A percentile compares a stretch with the other conserved stretches of the same genome.
phyloP scores from a whole-genome alignment of 2,888 invertebrate genomes.

The Galerucella nymphaeae region DNA sequence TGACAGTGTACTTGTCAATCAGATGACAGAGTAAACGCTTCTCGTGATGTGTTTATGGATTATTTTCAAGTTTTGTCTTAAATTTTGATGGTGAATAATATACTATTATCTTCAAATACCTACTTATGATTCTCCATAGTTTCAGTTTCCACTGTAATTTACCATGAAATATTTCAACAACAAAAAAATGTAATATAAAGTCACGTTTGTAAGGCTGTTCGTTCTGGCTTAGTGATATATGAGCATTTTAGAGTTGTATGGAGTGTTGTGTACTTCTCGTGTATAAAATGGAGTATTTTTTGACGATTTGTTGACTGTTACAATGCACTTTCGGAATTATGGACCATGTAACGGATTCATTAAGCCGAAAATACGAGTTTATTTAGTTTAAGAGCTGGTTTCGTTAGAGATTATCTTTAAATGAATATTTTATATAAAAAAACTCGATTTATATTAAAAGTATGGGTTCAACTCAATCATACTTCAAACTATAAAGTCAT shows the following conservation, averaged over 20 bases:
- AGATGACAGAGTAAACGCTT: too few species aligned
- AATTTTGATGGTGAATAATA: too few species aligned
- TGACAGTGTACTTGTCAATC: too few species aligned
- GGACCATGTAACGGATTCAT: constrained; percentile 36
- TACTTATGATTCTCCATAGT: too few species aligned
- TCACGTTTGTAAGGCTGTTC: constrained; percentile 36
- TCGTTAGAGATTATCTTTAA: neutral
- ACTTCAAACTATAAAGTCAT: too few species aligned
- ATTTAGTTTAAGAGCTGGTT: constrained; percentile 6
- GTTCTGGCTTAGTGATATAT: constrained; percentile 30
- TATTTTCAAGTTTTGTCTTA: too few species aligned
- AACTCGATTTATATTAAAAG: too few species aligned
- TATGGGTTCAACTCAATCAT: too few species aligned
- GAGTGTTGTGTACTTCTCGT: constrained; percentile 18
- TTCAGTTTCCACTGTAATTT: neutral
- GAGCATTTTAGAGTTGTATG: constrained; percentile 20
- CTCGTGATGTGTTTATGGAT: too few species aligned
- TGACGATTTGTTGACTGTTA: constrained; percentile 40
- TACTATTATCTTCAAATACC: too few species aligned
- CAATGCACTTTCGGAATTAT: constrained; percentile 38
- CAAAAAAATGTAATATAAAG: constrained; percentile 33
- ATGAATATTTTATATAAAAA: too few species aligned
- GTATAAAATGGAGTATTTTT: constrained; percentile 27
- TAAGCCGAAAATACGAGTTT: constrained; percentile 19
- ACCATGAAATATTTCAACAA: neutral